Evolutionary conservation across 2,797 vertebrate species (phyloP), one percentile per base, ranked within the genome.

Genomic region (Takifugu ocellatus): DNA sequence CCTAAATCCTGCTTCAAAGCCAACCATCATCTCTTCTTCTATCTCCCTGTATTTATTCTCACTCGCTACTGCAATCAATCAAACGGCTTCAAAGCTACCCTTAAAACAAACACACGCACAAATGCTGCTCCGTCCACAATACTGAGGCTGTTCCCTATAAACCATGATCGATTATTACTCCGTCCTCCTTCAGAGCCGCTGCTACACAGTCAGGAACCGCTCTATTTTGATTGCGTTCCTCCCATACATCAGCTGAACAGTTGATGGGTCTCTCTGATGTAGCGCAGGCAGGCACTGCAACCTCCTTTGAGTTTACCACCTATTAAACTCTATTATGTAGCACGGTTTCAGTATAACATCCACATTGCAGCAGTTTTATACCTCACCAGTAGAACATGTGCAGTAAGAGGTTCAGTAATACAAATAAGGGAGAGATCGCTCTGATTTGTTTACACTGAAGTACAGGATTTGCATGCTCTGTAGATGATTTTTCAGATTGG

Each of bases 121-220:
- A n/a, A n/a, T 21, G 44, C 44, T 46, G 44, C n/a, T n/a, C n/a
- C 7, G 43, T 21, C 44, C n/a, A 10, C 44, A n/a, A 46, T 46
- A n/a, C 44, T 8, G 52, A 50, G 42, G 44, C 49, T 63, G 39
- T 64, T 61, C 56, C 67, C 62, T 77, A 77, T 76, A 64, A 75
- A 64, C 74, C 60, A 59, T 75, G 75, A 87, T 84, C 78, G 70
- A 85, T 85, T 62, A 61, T 58, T 17, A 14, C 47, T 64, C 52
- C 15, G 10, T 49, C 56, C 36, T 49, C 70, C 61, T 72, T 39
- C 9, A 39, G 12, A 39, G 36, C 3, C 14, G 12, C 11, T 33
- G 33, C 33, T 10, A 33, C 11, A 33, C 33, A 11, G 33, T 33
- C 33, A 33, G 33, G 10, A 33, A 2, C 33, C 11, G 33, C 11